phyloP scores from a whole-genome alignment of 2,113 vertebrate species.

The Equus quagga region DNA sequence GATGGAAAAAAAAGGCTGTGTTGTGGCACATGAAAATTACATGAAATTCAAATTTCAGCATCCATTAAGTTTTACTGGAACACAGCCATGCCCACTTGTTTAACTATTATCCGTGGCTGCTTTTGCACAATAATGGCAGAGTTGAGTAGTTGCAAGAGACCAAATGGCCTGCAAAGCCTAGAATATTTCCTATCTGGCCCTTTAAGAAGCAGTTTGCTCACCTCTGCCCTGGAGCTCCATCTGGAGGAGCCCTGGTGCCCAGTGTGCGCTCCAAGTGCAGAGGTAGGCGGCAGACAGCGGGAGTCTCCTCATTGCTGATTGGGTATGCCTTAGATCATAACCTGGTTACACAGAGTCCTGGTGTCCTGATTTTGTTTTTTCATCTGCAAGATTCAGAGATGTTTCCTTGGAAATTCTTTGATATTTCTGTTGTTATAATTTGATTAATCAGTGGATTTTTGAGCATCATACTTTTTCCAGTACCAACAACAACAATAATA shows the following conservation, averaged over 20 bases:
- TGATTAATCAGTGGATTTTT: slow-evolving; percentile 5
- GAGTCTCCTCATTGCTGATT: neutral
- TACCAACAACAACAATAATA: neutral
- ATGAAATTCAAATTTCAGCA: neutral
- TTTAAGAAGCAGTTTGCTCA: slow-evolving; percentile 6
- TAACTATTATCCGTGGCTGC: neutral
- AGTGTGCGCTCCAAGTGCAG: neutral
- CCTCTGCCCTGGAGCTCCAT: neutral
- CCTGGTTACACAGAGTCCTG: neutral
- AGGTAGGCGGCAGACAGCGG: neutral
- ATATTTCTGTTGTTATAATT: neutral
- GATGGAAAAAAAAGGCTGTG: neutral
- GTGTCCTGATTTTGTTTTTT: slow-evolving; percentile 20
- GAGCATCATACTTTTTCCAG: neutral
- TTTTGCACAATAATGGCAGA: neutral
- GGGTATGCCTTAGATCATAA: neutral
- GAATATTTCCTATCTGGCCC: neutral
- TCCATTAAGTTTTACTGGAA: neutral
- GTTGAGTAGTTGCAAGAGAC: neutral
- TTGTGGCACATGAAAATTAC: neutral
- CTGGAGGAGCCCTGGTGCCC: neutral
- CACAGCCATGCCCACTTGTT: neutral
- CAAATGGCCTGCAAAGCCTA: neutral
- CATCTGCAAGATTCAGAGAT: neutral
- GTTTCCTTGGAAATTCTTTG: slow-evolving; percentile 10